These are phyloP conservation scores for Parotia lawesii DNA, from an alignment of 2,113 vertebrate species.

Conservation along the genomic window DNA sequence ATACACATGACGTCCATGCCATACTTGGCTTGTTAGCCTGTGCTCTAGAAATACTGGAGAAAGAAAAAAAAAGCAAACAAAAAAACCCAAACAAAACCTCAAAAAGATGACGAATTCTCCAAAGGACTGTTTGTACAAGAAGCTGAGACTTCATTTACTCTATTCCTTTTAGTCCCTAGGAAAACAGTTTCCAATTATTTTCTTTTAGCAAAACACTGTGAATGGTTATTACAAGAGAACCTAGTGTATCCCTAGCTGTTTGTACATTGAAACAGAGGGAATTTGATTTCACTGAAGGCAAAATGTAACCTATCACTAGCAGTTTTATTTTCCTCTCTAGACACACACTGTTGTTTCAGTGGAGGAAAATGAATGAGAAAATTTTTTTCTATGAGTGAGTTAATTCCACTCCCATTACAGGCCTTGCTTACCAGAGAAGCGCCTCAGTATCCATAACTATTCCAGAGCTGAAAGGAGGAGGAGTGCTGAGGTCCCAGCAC, in stretches of 20 bases:
- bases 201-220: background rate
- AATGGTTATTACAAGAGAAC: background rate
- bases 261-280: background rate
- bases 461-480: background rate
- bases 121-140: background rate
- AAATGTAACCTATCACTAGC: background rate
- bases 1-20: background rate
- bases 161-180: background rate
- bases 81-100: fast-evolving
- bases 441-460: fast-evolving
- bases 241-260: background rate
- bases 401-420: background rate
- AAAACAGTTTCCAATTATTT: background rate
- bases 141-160: background rate
- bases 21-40: background rate
- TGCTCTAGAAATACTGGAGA: background rate
- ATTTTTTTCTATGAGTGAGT: background rate
- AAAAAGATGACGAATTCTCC: background rate
- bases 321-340: background rate
- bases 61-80: background rate
- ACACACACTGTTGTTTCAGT: background rate
- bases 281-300: background rate
- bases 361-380: background rate
- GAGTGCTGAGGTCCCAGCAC: background rate
- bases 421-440: background rate